Percentiles rank a stretch among this genome's conserved stretches.
phyloP scores from a whole-genome alignment of 1,140 invertebrate species.

The Drosophila pruinosa region DNA sequence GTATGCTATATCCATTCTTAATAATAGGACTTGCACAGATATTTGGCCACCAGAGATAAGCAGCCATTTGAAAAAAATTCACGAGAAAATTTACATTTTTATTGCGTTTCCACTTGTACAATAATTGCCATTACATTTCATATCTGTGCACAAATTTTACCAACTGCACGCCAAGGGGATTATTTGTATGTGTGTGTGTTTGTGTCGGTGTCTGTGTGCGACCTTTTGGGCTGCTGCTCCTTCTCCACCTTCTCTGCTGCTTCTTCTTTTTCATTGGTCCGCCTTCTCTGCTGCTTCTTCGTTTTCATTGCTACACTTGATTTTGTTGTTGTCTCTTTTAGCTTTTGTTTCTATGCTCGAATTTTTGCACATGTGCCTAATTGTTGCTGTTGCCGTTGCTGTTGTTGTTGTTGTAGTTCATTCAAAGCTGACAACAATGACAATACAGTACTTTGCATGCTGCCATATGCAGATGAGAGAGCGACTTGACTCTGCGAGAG shows the following conservation, averaged over 20 bases:
- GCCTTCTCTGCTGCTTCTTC: background rate
- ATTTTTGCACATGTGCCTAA: constrained; percentile 77
- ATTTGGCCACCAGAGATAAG: constrained; percentile 5
- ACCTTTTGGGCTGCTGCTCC: constrained; percentile 2
- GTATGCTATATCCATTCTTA: too few relatives aligned
- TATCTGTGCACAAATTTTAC: constrained; percentile 47
- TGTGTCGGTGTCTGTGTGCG: background rate
- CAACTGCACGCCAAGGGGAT: constrained; percentile 56
- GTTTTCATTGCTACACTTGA: constrained; percentile 59
- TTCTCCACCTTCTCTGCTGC: background rate
- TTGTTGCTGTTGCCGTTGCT: constrained; percentile 46
- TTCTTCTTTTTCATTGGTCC: constrained; percentile 10
- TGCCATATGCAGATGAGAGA: constrained; percentile 46
- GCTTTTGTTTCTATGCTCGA: constrained; percentile 78
- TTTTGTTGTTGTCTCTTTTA: constrained; percentile 46
- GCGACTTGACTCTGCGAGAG: background rate
- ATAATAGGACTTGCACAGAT: too few relatives aligned
- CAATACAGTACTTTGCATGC: constrained; percentile 12
- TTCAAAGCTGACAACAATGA: constrained; percentile 52
- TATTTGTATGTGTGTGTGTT: constrained; percentile 6
- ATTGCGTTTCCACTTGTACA: constrained; percentile 47
- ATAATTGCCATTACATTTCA: constrained; percentile 48
- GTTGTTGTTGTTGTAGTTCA: constrained; percentile 46
- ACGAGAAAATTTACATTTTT: constrained; percentile 53
- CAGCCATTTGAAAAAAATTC: background rate